Evolutionary conservation across 2,797 vertebrate genomes (phyloP).

Genomic region (Paedocypris micromegethes): DNA sequence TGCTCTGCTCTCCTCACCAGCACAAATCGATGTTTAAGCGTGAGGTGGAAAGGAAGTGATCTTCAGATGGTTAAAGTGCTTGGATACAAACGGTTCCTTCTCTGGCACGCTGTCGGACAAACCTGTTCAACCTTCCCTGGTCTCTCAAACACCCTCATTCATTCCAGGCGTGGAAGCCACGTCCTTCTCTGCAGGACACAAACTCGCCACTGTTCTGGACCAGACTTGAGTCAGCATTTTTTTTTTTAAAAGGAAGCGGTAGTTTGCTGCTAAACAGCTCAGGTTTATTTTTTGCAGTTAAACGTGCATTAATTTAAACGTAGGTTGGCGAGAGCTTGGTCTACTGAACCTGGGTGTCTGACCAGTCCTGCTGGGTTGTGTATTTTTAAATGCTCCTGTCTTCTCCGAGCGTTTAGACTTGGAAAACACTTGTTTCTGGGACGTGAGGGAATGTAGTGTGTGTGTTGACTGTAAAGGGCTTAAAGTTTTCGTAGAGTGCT

Average conservation of each 20-base stretch:
- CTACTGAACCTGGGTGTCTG: conserved; percentile 26
- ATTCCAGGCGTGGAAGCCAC: conserved; percentile 36
- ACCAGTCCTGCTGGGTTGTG: conserved; percentile 55
- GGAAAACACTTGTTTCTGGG: conserved; percentile 55
- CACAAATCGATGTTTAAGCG: not conserved
- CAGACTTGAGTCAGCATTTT: conserved; percentile 7
- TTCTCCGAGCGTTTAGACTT: conserved; percentile 58
- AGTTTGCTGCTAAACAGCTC: not conserved
- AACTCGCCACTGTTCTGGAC: conserved; percentile 8
- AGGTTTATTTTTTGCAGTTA: not conserved
- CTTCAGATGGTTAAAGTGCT: conserved; percentile 19
- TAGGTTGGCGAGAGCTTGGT: too few relatives aligned
- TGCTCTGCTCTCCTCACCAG: not conserved
- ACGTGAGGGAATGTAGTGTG: conserved; percentile 54
- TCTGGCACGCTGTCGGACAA: conserved; percentile 22
- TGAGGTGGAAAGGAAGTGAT: conserved; percentile 37
- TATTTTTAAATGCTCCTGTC: conserved; percentile 65
- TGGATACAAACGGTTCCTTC: conserved; percentile 61
- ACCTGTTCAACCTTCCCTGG: conserved; percentile 8
- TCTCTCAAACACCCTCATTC: conserved; percentile 44
- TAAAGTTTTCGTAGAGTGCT: conserved; percentile 17
- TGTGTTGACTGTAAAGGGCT: conserved; percentile 13
- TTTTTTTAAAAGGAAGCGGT: conserved; percentile 24
- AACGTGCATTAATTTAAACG: conserved; percentile 30
- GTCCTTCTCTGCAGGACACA: conserved; percentile 27